Percentiles rank a stretch among this genome's conserved stretches.
Conservation (phyloP, 1,140 invertebrate genomes). For the Drosophila melanogaster region DNA sequence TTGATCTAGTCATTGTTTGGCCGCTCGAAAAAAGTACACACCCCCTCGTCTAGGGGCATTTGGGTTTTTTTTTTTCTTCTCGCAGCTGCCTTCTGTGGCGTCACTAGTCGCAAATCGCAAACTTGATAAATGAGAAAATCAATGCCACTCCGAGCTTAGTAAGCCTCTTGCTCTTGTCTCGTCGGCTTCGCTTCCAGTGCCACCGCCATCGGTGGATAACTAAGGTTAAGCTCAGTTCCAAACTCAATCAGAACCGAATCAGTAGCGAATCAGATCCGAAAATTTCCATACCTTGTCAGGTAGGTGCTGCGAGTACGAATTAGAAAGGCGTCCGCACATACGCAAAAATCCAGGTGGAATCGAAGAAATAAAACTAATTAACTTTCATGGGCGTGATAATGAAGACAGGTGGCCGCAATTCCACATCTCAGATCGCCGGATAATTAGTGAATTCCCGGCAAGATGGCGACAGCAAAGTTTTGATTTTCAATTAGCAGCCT, state of each 20-base stretch:
- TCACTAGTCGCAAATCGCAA: slow-evolving; percentile 46
- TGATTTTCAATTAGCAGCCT: slow-evolving; percentile 55
- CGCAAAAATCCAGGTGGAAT: slow-evolving; percentile 24
- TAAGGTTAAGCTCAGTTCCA: slow-evolving; percentile 58
- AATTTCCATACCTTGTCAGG: slow-evolving; percentile 64
- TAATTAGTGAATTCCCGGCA: slow-evolving; percentile 36
- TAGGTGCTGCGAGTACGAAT: slow-evolving; percentile 61
- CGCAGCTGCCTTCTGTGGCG: slow-evolving; percentile 45
- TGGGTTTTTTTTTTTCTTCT: slow-evolving; percentile 67
- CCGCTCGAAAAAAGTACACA: slow-evolving; percentile 63
- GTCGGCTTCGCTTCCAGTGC: slow-evolving; percentile 36
- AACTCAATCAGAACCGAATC: slow-evolving; percentile 5
- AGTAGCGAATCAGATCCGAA: slow-evolving; percentile 28
- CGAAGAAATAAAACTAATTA: slow-evolving; percentile 38
- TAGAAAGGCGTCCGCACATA: slow-evolving; percentile 59
- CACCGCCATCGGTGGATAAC: slow-evolving; percentile 36
- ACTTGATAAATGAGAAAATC: slow-evolving; percentile 80
- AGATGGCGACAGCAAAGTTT: slow-evolving; percentile 49
- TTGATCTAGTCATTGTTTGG: slow-evolving; percentile 76
- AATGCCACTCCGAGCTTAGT: slow-evolving; percentile 65
- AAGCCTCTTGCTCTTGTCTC: slow-evolving; percentile 67
- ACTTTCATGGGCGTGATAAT: slow-evolving; percentile 54
- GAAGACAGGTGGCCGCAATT: slow-evolving; percentile 51
- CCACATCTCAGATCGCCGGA: slow-evolving; percentile 28
- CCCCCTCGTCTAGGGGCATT: slow-evolving; percentile 15